Evolutionary conservation across 2,888 invertebrate species (phyloP).

Genomic region (Phyllotreta striolata): DNA sequence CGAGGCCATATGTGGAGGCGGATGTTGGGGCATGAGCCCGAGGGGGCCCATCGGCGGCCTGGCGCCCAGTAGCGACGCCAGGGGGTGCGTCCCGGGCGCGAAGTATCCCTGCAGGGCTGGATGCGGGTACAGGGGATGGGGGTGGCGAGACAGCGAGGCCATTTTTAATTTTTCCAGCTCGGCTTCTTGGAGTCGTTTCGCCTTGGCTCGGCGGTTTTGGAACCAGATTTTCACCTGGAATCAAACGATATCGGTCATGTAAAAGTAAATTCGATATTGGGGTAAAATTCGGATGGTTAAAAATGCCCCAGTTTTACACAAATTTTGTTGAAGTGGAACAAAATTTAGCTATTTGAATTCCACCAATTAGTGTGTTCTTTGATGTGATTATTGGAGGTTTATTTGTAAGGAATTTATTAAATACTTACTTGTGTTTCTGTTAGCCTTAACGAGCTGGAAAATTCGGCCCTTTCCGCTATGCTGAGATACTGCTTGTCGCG

Average conservation of each 20-base stretch:
- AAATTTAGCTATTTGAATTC: too few species aligned
- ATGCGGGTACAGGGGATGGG: slow-evolving; percentile 66
- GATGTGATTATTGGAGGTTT: too few species aligned
- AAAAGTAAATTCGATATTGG: too few species aligned
- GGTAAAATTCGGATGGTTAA: too few species aligned
- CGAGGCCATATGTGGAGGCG: slow-evolving; percentile 63
- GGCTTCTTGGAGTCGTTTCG: slow-evolving; percentile 96
- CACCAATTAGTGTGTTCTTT: too few species aligned
- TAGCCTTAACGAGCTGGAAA: slow-evolving; percentile 90
- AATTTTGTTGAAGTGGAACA: too few species aligned
- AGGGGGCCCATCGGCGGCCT: slow-evolving; percentile 60
- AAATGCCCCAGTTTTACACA: too few species aligned
- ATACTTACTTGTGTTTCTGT: slow-evolving; percentile 86
- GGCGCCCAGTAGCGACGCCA: slow-evolving; percentile 64
- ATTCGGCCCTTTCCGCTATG: slow-evolving; percentile 97
- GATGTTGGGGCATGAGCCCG: slow-evolving; percentile 62
- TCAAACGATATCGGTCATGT: slow-evolving; percentile 30
- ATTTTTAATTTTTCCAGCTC: slow-evolving; percentile 96
- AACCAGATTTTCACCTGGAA: slow-evolving; percentile 90
- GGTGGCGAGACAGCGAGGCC: slow-evolving; percentile 72
- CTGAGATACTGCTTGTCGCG: slow-evolving; percentile 96
- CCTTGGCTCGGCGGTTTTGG: slow-evolving; percentile 94
- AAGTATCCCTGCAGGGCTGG: slow-evolving; percentile 71
- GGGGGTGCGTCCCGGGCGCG: slow-evolving; percentile 66
- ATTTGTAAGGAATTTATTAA: too few species aligned